Conservation (phyloP, 2,113 vertebrate species). For the Tretioscincus oriximinensis region DNA sequence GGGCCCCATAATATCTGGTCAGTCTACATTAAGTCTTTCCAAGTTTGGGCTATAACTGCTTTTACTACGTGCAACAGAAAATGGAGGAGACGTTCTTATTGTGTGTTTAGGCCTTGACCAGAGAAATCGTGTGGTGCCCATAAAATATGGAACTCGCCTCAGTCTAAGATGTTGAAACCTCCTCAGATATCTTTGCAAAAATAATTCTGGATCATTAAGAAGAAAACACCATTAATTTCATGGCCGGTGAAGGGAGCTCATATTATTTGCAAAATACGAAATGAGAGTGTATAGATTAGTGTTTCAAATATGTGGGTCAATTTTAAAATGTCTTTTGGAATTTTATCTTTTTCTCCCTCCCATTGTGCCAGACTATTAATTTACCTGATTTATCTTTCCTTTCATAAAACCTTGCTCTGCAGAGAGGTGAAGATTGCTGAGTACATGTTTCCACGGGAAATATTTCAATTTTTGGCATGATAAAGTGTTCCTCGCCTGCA, state of each 20-base stretch:
- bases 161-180: too few relatives aligned
- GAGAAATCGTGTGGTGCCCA: too few relatives aligned
- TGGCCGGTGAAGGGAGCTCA: constrained; percentile 1
- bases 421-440: constrained; percentile 41
- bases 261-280: constrained; percentile 35
- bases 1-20: too few relatives aligned
- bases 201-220: background rate
- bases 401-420: constrained; percentile 43
- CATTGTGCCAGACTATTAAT: constrained; percentile 46
- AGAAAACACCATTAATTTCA: constrained; percentile 1
- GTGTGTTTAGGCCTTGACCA: too few relatives aligned
- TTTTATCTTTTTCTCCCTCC: constrained; percentile 39
- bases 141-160: too few relatives aligned
- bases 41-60: too few relatives aligned
- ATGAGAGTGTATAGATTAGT: constrained; percentile 35
- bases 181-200: constrained; percentile 22
- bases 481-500: constrained; percentile 41
- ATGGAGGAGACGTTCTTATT: background rate
- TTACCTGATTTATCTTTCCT: constrained; percentile 45
- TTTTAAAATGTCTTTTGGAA: constrained; percentile 35
- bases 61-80: too few relatives aligned
- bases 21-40: too few relatives aligned
- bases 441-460: constrained; percentile 27
- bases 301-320: constrained; percentile 29
- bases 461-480: constrained; percentile 48